Conservation (phyloP, 2,113 vertebrate species). For the Leucoraja erinaceus region DNA sequence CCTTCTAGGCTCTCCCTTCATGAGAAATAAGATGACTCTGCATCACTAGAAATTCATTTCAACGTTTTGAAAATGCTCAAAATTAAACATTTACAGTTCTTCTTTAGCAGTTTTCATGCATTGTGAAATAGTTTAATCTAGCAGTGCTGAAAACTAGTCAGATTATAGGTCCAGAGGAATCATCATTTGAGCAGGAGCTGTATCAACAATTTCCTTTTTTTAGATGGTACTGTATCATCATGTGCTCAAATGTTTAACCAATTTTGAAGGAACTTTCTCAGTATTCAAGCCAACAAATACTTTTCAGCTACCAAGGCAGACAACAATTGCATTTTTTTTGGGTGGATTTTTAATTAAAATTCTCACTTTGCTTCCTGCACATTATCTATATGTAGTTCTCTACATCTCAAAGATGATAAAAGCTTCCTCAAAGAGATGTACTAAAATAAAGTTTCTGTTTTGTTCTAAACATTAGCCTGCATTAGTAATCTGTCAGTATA, state of each 20-base stretch:
- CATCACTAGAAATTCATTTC: neutral
- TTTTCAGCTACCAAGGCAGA: neutral
- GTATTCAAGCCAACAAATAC: neutral
- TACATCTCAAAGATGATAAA: neutral
- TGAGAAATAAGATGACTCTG: neutral
- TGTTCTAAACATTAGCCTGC: neutral
- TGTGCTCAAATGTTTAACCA: neutral
- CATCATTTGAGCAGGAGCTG: no score
- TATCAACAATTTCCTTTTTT: no score
- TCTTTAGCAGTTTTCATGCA: neutral
- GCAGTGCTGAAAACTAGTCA: neutral
- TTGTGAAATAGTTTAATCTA: neutral
- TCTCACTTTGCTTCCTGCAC: neutral
- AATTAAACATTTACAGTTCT: neutral
- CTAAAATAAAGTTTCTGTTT: neutral
- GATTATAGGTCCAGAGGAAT: neutral
- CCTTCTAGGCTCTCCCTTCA: neutral
- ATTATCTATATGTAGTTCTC: neutral
- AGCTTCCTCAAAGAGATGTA: neutral
- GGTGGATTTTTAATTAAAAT: neutral
- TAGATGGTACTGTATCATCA: no score
- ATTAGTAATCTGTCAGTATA: neutral
- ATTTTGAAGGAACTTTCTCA: neutral
- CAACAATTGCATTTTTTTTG: no score
- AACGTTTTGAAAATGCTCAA: neutral